These are phyloP conservation scores for Crypturellus tataupa DNA, from an alignment of 2,797 vertebrate species.

Conservation along the genomic window DNA sequence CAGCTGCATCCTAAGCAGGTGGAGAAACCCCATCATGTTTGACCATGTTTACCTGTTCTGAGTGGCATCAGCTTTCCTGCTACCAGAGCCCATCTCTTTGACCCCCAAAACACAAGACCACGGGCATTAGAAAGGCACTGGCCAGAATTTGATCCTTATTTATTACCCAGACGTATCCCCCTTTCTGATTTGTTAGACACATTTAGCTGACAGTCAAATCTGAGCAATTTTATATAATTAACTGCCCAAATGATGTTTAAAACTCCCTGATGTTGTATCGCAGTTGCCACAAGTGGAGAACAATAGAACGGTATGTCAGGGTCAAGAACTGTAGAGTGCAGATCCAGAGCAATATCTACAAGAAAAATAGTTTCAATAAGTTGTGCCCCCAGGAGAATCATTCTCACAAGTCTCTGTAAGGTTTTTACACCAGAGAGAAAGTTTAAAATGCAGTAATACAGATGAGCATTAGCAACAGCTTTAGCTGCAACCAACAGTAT, in stretches of 20 bases:
- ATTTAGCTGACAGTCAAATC: not conserved
- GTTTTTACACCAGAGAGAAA: not conserved
- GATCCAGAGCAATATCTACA: not conserved
- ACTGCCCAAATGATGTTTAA: not conserved
- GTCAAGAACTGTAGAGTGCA: not conserved
- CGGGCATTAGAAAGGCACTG: not conserved
- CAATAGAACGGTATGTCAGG: not conserved
- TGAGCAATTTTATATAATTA: not conserved
- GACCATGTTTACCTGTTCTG: not conserved
- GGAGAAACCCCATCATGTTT: fast-evolving
- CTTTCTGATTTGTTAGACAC: not conserved
- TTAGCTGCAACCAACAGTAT: not conserved
- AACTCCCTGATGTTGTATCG: not conserved
- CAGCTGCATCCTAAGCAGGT: fast-evolving
- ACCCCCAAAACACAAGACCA: not conserved
- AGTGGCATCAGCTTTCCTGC: fast-evolving
- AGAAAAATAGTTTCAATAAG: not conserved
- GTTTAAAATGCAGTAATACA: not conserved
- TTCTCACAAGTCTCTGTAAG: not conserved
- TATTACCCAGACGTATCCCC: not conserved
- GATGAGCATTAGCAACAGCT: not conserved
- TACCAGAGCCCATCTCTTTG: not conserved
- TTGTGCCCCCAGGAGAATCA: not conserved
- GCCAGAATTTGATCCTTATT: not conserved
- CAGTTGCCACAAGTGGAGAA: not conserved